Evolutionary conservation across 1,140 invertebrate genomes (phyloP).

Genomic region (Rhyzopertha dominica): DNA sequence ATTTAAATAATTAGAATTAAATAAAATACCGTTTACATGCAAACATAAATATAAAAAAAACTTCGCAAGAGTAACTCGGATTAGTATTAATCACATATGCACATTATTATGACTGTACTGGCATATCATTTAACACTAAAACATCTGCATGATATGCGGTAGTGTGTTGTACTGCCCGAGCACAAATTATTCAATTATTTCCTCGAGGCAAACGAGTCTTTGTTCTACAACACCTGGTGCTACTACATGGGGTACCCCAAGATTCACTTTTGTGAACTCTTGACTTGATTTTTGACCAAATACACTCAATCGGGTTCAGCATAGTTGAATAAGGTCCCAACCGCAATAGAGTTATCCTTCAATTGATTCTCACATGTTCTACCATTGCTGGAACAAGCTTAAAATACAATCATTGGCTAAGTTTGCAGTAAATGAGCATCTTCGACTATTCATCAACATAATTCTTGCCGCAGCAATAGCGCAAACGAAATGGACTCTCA

Average conservation of each 20-base stretch:
- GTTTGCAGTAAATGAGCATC: conserved; percentile 2
- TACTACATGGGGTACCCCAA: conserved; percentile 3
- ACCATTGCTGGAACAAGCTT: conserved; percentile 8
- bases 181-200: conserved; percentile 5
- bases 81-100: background rate
- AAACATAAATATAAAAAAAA: background rate
- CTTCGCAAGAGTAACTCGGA: background rate
- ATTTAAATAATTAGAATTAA: background rate
- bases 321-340: conserved; percentile 12
- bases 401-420: conserved; percentile 5
- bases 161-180: conserved; percentile 1
- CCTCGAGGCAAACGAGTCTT: background rate
- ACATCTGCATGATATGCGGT: background rate
- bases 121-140: conserved; percentile 7
- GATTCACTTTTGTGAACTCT: conserved; percentile 2
- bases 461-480: conserved; percentile 8
- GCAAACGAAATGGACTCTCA: conserved; percentile 8
- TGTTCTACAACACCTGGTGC: conserved; percentile 10
- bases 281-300: conserved; percentile 15
- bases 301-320: conserved; percentile 9
- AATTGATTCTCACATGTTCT: conserved; percentile 9
- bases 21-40: background rate
- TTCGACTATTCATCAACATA: background rate
- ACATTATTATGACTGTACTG: background rate
- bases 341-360: conserved; percentile 7